A percentile compares a stretch with the other conserved stretches of the same genome.
phyloP scores from a whole-genome alignment of 2,888 invertebrate species.

The Asteroscopus sphinx region DNA sequence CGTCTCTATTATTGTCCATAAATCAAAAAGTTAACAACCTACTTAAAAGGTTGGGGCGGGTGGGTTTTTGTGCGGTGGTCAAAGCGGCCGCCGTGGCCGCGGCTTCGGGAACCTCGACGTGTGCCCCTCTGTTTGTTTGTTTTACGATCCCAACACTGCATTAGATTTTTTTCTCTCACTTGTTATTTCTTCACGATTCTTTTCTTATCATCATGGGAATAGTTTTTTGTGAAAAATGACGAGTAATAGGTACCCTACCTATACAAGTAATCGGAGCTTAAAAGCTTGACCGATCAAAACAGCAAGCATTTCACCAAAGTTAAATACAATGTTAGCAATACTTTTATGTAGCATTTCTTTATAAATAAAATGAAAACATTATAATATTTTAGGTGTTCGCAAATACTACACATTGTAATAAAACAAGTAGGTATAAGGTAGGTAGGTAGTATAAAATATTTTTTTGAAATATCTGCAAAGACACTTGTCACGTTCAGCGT shows the following conservation, averaged over 20 bases:
- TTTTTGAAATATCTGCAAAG: too few relatives aligned
- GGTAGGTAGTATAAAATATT: too few relatives aligned
- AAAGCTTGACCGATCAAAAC: constrained; percentile 4
- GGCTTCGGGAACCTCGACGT: constrained; percentile 78
- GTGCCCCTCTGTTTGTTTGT: constrained; percentile 86
- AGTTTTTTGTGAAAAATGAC: constrained; percentile 65
- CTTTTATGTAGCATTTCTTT: too few relatives aligned
- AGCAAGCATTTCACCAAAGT: neutral
- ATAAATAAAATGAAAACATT: neutral
- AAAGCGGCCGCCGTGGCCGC: constrained; percentile 84
- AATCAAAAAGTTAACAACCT: constrained; percentile 90
- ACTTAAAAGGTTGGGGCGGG: constrained; percentile 88
- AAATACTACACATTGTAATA: too few relatives aligned
- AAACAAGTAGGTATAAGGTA: too few relatives aligned
- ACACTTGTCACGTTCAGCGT: too few relatives aligned
- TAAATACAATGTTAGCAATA: too few relatives aligned
- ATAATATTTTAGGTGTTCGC: too few relatives aligned
- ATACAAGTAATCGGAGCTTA: constrained; percentile 14
- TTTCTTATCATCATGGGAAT: constrained; percentile 78
- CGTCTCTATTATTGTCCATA: constrained; percentile 90
- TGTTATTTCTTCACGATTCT: constrained; percentile 84
- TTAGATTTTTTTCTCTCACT: constrained; percentile 84
- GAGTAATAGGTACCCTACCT: constrained; percentile 37
- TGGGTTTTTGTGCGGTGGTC: constrained; percentile 86
- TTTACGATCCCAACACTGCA: constrained; percentile 88